Evolutionary conservation across 2,113 vertebrate genomes (phyloP), one percentile per base, ranked within the genome.

Genomic region (Butorides virescens): DNA sequence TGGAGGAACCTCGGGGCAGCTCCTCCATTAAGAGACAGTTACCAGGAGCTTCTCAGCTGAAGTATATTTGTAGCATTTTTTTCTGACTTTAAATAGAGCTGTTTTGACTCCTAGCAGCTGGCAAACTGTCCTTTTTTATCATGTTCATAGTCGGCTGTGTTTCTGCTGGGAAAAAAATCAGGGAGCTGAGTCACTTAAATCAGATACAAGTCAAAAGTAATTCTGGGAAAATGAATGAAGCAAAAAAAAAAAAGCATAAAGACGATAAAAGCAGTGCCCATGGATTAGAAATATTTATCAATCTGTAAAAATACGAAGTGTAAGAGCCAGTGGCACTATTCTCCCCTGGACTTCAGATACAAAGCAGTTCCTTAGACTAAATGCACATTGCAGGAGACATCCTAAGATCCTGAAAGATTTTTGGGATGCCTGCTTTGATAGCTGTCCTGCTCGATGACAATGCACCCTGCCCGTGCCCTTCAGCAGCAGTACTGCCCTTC

Each of bases 401-500:
- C 5, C 34, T 30, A n/a, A 81, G 46, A 67, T 63, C 70, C 42
- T 37, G 42, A 29, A 49, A 25, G 36, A 32, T 77, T 87, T 16
- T 23, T 21, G 37, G 10, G n/a, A 4, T 50, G 42, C 30, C 25
- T 42, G n/a, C 32, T 63, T 39, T 36, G 25, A 42, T 5, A 47
- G 21, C 34, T 0, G 0, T 21, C 55, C 53, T 37, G 15, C 27
- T 7, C 0, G 0, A 82, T 2, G 3, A 25, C 55, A 85, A 8
- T 36, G 16, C 12, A 26, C 18, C 32, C 46, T 34, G 21, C 42
- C 68, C 25, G 1, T 8, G 56, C n/a, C n/a, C 42, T 79, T 49
- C 61, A 49, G 55, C 56, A 62, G 61, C 70, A 53, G 47, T 1
- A 0, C 49, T 25, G 14, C 6, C 1, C 27, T 85, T 61, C 36